Evolutionary conservation across 1,140 invertebrate genomes (phyloP).

Genomic region (Drosophila azteca): DNA sequence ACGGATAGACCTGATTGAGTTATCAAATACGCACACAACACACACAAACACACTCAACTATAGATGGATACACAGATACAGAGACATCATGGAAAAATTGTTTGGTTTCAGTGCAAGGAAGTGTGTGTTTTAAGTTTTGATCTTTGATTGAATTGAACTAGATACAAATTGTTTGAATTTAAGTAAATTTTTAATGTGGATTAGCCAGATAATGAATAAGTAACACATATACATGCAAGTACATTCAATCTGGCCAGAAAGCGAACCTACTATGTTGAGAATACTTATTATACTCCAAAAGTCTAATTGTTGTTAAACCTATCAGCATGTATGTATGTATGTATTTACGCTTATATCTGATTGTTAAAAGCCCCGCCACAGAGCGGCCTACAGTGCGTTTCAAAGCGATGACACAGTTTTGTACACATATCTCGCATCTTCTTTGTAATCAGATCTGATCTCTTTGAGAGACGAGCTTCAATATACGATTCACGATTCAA

Average conservation of each 20-base stretch:
- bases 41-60: constrained; percentile 15
- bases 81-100: constrained; percentile 5
- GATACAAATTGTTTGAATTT: constrained; percentile 23
- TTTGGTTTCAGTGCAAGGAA: constrained; percentile 27
- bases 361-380: constrained; percentile 27
- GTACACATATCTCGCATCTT: constrained; percentile 30
- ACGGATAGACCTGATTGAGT: constrained; percentile 24
- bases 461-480: too few relatives aligned
- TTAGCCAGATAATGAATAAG: constrained; percentile 32
- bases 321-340: constrained; percentile 9
- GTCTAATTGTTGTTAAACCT: constrained; percentile 67
- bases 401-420: constrained; percentile 4
- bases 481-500: too few relatives aligned
- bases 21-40: constrained; percentile 34
- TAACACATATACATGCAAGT: constrained; percentile 6
- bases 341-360: constrained; percentile 52
- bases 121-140: constrained; percentile 4
- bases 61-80: constrained; percentile 5
- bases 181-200: constrained; percentile 13
- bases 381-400: constrained; percentile 6
- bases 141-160: constrained; percentile 23
- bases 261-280: constrained; percentile 33
- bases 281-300: constrained; percentile 48
- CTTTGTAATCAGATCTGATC: constrained; percentile 1
- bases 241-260: constrained; percentile 22